Conservation (phyloP, 2,113 vertebrate species). For the Hypocryptadius cinnamomeus region DNA sequence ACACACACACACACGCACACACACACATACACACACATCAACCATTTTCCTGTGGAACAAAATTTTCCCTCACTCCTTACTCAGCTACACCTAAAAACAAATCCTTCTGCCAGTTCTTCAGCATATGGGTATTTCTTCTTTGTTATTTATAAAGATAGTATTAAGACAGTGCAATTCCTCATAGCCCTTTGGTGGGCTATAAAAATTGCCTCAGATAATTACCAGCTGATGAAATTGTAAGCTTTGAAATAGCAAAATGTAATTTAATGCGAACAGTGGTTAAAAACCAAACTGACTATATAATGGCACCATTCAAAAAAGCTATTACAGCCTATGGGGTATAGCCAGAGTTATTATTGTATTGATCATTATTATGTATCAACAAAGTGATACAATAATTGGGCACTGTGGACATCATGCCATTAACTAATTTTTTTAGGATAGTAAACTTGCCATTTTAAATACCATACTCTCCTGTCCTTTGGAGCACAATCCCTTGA, state of each 20-base stretch:
- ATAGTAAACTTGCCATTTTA: background rate
- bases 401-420: background rate
- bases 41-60: background rate
- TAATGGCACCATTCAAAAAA: conserved; percentile 34
- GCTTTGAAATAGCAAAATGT: conserved; percentile 33
- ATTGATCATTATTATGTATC: conserved; percentile 38
- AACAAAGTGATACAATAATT: conserved; percentile 4
- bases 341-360: background rate
- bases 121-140: background rate
- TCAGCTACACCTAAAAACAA: background rate
- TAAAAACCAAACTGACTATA: conserved; percentile 36
- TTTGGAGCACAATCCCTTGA: background rate
- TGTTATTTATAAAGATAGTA: conserved; percentile 35
- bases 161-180: conserved; percentile 23
- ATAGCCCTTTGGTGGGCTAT: conserved; percentile 24
- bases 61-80: background rate
- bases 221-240: conserved; percentile 48
- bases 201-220: conserved; percentile 51
- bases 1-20: background rate
- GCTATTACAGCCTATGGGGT: conserved; percentile 9
- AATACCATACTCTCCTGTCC: background rate
- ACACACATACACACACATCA: background rate
- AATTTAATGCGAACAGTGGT: conserved; percentile 37
- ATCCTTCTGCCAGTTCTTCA: background rate
- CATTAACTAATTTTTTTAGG: background rate